Evolutionary conservation across 2,888 invertebrate genomes (phyloP).

Genomic region (Callinectes sapidus): DNA sequence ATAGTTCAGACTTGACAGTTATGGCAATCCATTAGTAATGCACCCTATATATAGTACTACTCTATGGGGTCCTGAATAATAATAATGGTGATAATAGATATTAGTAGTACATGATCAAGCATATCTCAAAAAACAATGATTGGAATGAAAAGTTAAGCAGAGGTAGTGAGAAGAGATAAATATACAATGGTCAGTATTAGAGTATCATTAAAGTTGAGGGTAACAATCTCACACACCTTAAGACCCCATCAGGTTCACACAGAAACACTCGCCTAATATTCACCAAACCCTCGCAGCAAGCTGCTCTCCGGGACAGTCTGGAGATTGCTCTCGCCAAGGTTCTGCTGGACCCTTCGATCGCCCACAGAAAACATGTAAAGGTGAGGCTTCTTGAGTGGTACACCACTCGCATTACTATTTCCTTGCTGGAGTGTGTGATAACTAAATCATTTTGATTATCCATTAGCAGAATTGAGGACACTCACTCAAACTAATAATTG

Average conservation of each 20-base stretch:
- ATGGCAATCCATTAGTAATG: too few species aligned
- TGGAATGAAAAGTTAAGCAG: neutral
- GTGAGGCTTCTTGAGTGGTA: neutral
- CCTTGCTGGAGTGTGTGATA: neutral
- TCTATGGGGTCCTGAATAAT: neutral
- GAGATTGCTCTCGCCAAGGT: conserved; percentile 31
- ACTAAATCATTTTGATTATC: neutral
- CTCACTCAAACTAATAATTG: too few species aligned
- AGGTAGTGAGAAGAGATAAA: neutral
- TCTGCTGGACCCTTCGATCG: conserved; percentile 46
- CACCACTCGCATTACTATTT: neutral
- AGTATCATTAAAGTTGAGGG: neutral
- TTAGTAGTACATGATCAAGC: neutral
- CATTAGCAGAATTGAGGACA: too few species aligned
- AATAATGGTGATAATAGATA: neutral
- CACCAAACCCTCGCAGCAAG: neutral
- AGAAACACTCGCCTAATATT: neutral
- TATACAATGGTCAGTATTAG: neutral
- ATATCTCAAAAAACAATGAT: neutral
- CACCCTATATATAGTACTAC: neutral
- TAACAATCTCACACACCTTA: neutral
- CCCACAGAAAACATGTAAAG: conserved; percentile 49
- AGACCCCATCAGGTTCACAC: neutral
- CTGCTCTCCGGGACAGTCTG: conserved; percentile 10
- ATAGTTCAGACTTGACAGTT: too few species aligned